A percentile compares a stretch with the other conserved stretches of the same genome.
Evolutionary conservation across 2,113 vertebrate genomes (phyloP).

Genomic region (Myrmecophaga tridactyla): DNA sequence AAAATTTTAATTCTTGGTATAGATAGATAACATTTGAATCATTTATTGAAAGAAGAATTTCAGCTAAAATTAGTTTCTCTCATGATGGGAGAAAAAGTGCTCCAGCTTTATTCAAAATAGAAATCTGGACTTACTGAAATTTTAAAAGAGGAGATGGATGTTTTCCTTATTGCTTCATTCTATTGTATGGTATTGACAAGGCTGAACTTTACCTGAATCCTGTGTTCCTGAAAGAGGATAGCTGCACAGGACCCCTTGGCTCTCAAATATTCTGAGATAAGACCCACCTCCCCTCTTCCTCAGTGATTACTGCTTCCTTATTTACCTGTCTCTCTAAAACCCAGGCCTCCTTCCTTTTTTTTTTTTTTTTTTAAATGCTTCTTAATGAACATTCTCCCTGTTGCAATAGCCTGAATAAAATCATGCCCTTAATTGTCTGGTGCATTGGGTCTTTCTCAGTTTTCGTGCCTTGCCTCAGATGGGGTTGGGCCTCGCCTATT

Average conservation of each 20-base stretch:
- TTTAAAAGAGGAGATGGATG: too few relatives aligned
- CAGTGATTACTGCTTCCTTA: not conserved
- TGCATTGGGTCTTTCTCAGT: too few relatives aligned
- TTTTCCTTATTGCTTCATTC: too few relatives aligned
- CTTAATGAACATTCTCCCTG: too few relatives aligned
- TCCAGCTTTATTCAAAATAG: not conserved
- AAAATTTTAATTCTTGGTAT: not conserved
- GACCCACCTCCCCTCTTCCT: not conserved
- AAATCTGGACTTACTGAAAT: not conserved
- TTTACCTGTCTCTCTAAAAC: not conserved
- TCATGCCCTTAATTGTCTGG: too few relatives aligned
- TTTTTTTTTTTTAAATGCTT: not conserved
- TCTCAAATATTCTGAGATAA: not conserved
- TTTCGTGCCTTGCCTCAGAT: too few relatives aligned
- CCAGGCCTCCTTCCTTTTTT: not conserved
- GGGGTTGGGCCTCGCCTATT: too few relatives aligned
- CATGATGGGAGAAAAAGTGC: too few relatives aligned
- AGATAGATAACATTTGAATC: not conserved
- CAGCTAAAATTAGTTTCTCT: not conserved
- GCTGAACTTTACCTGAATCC: not conserved
- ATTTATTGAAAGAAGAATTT: not conserved
- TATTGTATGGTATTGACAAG: too few relatives aligned
- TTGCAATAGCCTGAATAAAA: too few relatives aligned
- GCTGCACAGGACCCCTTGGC: not conserved
- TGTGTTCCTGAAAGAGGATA: not conserved